phyloP scores from a whole-genome alignment of 2,113 vertebrate genomes.

The Mesitornis unicolor region DNA sequence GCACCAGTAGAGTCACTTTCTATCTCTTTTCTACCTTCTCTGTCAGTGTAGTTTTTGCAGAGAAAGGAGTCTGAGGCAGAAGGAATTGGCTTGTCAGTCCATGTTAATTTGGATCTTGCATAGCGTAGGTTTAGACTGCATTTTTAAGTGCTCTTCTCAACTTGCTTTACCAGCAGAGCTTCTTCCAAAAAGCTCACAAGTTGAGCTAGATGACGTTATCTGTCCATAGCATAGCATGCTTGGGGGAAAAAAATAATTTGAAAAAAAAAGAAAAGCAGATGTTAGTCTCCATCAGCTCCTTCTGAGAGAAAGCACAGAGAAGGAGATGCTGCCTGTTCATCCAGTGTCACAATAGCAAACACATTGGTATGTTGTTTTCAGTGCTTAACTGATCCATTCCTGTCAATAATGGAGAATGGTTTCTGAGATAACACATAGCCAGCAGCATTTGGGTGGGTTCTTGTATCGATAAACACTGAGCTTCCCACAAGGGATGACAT shows the following conservation, averaged over 20 bases:
- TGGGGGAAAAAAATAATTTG: neutral
- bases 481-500: neutral
- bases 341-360: neutral
- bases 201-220: neutral
- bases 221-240: neutral
- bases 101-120: neutral
- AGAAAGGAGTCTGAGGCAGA: neutral
- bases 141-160: neutral
- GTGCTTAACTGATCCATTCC: neutral
- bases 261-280: no score
- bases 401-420: neutral
- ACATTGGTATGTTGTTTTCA: neutral
- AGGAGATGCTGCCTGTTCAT: neutral
- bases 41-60: neutral
- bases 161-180: neutral
- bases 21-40: neutral
- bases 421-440: neutral
- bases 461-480: neutral
- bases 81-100: neutral
- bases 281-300: neutral
- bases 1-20: neutral
- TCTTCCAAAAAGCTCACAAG: neutral
- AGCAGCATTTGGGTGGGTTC: neutral
- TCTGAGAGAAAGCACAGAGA: neutral
- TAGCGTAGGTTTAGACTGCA: neutral